Evolutionary conservation across 2,888 invertebrate genomes (phyloP), one percentile per base, ranked within the genome.

Genomic region (Melitaea athalia): DNA sequence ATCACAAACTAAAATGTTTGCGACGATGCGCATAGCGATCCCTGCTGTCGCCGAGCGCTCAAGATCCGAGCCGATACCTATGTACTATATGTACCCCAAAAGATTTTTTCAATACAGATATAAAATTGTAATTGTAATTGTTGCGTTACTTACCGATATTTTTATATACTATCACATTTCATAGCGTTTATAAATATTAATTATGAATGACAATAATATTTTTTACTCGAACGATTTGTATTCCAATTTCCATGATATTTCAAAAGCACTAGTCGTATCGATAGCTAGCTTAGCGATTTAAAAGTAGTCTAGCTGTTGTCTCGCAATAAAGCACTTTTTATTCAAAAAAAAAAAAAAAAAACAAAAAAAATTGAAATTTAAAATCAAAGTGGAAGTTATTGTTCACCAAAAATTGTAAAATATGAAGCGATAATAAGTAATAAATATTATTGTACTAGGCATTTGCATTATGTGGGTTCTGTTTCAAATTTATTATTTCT

Each of bases 121-220:
- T 14, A 49, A 49, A 49, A 49, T 49, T 49, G 1, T 49, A 49
- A 49, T 49, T 49, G 1, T 49, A 49, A 49, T 14, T n/a, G 14
- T 14, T 55, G 24, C 52, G 52, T 52, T 31, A 33, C 33, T 14
- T 55, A 14, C 31, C 14, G 14, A 17, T 15, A 4, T 50, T 52
- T 55, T 33, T 55, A 55, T 33, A 55, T 10, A 55, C 14, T 33
- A 8, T 49, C 31, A 55, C 14, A 31, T 33, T 55, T 52, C 24
- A 52, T 24, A 52, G 52, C 17, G 24, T 52, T 55, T 55, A 33
- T 31, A 33, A 55, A n/a, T n/a, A 33, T 55, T n/a, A 7, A 55
- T 15, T 15, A 57, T 15, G 42, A 15, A 57, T 15, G 57, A 57
- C 57, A 57, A 57, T 57, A 57, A 57, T 57, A 57, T 57, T 42